phyloP scores from a whole-genome alignment of 92 coral and sea anemone species.

The Porites evermanni region DNA sequence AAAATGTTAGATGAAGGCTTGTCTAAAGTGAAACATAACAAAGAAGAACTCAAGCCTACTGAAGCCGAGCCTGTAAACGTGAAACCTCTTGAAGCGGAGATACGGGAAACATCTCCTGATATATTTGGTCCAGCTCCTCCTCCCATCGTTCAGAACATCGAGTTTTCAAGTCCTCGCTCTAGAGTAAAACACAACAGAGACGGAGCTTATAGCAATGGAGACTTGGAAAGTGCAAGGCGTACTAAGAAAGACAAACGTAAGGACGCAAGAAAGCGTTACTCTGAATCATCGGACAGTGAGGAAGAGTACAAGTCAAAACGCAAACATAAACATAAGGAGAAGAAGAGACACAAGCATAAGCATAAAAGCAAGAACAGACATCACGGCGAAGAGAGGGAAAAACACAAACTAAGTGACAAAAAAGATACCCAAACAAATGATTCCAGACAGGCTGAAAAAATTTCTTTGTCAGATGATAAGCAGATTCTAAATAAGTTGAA shows the following conservation, averaged over 20 bases:
- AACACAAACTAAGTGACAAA: slow-evolving; percentile 8
- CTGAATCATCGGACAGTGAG: slow-evolving; percentile 40
- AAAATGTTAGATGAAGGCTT: background rate
- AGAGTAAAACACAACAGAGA: slow-evolving; percentile 4
- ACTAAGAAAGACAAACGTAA: slow-evolving; percentile 15
- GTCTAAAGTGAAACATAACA: background rate
- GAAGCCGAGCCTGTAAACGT: background rate
- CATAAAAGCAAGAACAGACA: slow-evolving; percentile 39
- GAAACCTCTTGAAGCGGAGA: background rate
- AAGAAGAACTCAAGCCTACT: background rate
- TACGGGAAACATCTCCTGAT: slow-evolving; percentile 23
- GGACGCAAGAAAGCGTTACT: background rate
- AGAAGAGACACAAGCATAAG: slow-evolving; percentile 59
- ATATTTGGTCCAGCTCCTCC: slow-evolving; percentile 70
- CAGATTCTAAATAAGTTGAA: slow-evolving; percentile 86
- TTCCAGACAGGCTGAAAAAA: slow-evolving; percentile 6
- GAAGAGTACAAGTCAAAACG: slow-evolving; percentile 33
- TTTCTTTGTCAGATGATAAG: slow-evolving; percentile 61
- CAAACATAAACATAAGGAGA: slow-evolving; percentile 65
- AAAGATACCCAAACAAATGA: slow-evolving; percentile 25
- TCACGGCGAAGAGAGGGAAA: slow-evolving; percentile 21
- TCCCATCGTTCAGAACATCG: background rate
- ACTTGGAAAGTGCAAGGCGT: background rate
- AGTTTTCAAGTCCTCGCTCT: background rate
- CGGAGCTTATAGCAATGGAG: background rate